These are phyloP conservation scores for Enteromius treurensis DNA, from an alignment of 2,797 vertebrate genomes.

Conservation along the genomic window DNA sequence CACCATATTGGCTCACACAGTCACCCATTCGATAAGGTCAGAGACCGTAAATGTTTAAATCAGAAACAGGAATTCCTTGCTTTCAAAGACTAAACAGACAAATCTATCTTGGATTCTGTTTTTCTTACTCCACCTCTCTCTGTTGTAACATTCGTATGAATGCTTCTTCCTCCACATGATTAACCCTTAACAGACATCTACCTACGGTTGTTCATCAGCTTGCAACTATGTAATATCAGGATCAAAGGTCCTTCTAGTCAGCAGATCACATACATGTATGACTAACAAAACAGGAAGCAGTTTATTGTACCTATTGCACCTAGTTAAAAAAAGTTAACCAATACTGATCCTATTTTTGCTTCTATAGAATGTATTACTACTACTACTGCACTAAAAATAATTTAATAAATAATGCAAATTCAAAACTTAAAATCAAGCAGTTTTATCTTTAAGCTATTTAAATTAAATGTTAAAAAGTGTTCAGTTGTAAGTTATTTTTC, in stretches of 20 bases:
- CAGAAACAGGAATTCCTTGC: constrained; percentile 67
- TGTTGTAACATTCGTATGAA: constrained; percentile 82
- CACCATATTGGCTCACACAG: constrained; percentile 90
- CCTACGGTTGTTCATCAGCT: constrained; percentile 20
- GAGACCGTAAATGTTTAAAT: constrained; percentile 63
- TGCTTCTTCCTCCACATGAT: constrained; percentile 62
- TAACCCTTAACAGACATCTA: constrained; percentile 55
- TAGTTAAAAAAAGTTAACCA: neutral
- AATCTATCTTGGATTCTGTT: constrained; percentile 52
- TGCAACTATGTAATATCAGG: constrained; percentile 7
- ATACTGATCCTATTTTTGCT: neutral
- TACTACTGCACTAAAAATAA: neutral
- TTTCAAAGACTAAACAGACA: constrained; percentile 10
- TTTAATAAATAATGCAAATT: neutral
- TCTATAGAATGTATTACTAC: neutral
- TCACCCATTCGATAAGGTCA: constrained; percentile 86
- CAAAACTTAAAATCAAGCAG: neutral
- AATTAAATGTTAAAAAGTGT: neutral
- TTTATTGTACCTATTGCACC: neutral
- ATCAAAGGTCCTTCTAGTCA: constrained; percentile 31
- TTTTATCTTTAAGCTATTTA: neutral
- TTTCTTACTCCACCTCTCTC: constrained; percentile 56
- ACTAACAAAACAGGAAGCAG: constrained; percentile 18
- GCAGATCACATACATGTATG: constrained; percentile 2
- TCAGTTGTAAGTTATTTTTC: neutral